phyloP scores from a whole-genome alignment of 1,140 invertebrate genomes.

The Fragariocoptes setiger region DNA sequence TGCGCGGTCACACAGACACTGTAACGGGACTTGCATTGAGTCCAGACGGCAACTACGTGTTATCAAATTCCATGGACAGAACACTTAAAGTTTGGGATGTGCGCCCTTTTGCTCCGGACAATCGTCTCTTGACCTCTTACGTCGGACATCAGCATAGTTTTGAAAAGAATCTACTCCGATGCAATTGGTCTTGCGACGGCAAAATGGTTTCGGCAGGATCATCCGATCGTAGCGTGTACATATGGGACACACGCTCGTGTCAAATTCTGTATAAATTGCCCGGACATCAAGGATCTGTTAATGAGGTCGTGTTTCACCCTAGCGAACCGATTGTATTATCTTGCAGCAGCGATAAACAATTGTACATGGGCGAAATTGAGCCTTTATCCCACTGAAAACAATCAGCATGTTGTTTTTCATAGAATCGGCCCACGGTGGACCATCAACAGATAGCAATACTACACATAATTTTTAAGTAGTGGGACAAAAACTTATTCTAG shows the following conservation, averaged over 20 bases:
- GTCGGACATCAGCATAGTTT: conserved; percentile 88
- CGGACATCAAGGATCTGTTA: conserved; percentile 87
- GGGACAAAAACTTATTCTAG: too few species aligned
- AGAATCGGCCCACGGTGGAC: too few species aligned
- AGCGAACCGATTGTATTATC: conserved; percentile 75
- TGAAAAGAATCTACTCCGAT: conserved; percentile 68
- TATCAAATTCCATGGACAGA: conserved; percentile 93
- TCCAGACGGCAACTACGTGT: conserved; percentile 64
- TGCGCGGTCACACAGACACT: conserved; percentile 69
- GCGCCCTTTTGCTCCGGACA: conserved; percentile 36
- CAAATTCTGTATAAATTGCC: conserved; percentile 83
- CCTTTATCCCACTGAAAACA: too few species aligned
- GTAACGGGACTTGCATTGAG: conserved; percentile 69
- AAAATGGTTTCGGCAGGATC: conserved; percentile 60
- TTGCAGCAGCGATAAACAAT: conserved; percentile 72
- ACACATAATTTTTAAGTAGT: too few species aligned
- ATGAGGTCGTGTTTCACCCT: conserved; percentile 82
- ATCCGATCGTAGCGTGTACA: conserved; percentile 70
- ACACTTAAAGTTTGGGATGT: conserved; percentile 37
- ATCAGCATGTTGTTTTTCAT: too few species aligned
- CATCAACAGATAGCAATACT: too few species aligned
- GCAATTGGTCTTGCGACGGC: conserved; percentile 58
- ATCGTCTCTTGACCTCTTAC: conserved; percentile 73
- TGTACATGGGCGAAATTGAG: conserved; percentile 83
- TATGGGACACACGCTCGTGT: conserved; percentile 70